phyloP scores from a whole-genome alignment of 2,113 vertebrate genomes.

The Salminus brasiliensis region DNA sequence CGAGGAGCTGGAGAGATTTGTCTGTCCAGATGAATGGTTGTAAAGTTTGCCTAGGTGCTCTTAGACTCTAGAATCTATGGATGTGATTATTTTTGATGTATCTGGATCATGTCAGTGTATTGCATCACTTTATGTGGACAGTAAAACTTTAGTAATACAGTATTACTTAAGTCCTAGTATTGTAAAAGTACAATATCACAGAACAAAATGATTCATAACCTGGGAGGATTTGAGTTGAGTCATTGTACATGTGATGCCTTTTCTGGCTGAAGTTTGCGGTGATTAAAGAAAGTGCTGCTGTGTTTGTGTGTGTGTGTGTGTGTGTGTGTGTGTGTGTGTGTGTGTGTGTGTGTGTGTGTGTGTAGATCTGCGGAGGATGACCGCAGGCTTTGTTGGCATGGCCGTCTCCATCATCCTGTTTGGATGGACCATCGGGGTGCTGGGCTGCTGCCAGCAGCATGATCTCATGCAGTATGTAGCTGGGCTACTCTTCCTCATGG shows the following conservation, averaged over 20 bases:
- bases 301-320: too few species aligned
- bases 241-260: not conserved
- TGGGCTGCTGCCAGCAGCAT: slow-evolving; percentile 92
- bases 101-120: too few species aligned
- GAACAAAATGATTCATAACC: not conserved
- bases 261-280: not conserved
- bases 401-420: slow-evolving; percentile 93
- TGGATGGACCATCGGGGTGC: slow-evolving; percentile 89
- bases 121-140: too few species aligned
- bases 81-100: too few species aligned
- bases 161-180: too few species aligned
- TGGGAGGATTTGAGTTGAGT: not conserved
- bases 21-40: too few species aligned
- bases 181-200: not conserved
- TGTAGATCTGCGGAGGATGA: slow-evolving; percentile 90
- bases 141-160: too few species aligned
- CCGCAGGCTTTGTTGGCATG: slow-evolving; percentile 92
- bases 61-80: too few species aligned
- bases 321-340: too few species aligned
- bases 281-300: not conserved
- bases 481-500: slow-evolving; percentile 93
- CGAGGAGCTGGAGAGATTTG: too few species aligned
- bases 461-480: slow-evolving; percentile 96
- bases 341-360: too few species aligned
- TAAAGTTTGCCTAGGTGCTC: too few species aligned